Conservation (phyloP, 2,888 invertebrate species). For the Lysandra bellargus region DNA sequence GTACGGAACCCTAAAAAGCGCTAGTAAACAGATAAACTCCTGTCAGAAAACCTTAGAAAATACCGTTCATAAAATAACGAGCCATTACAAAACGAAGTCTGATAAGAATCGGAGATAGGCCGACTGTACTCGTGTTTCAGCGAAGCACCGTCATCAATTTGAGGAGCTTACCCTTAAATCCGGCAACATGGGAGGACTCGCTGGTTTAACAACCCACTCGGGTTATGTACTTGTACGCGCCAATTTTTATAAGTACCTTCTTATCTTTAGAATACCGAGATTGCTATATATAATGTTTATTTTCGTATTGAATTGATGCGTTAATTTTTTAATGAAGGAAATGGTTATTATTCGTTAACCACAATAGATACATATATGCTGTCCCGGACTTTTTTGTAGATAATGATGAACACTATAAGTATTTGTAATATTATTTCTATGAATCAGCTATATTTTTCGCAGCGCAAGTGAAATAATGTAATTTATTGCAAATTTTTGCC, state of each 20-base stretch:
- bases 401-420: too few species aligned
- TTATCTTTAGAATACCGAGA: too few species aligned
- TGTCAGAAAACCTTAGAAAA: background rate
- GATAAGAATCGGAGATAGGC: conserved; percentile 8
- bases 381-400: too few species aligned
- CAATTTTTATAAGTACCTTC: background rate
- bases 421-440: too few species aligned
- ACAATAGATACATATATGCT: too few species aligned
- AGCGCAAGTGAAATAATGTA: too few species aligned
- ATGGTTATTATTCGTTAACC: too few species aligned
- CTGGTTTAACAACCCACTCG: conserved; percentile 1
- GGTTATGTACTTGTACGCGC: background rate
- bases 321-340: too few species aligned
- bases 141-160: conserved; percentile 11
- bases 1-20: too few species aligned
- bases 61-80: background rate
- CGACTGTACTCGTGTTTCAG: conserved; percentile 8
- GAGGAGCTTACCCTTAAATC: conserved; percentile 19
- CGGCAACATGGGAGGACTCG: conserved; percentile 14
- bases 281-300: too few species aligned
- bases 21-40: background rate
- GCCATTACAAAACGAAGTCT: conserved; percentile 1
- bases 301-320: background rate
- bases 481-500: too few species aligned
- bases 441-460: too few species aligned